Conservation (phyloP, 1,140 invertebrate genomes). For the Eurytemora carolleeae region DNA sequence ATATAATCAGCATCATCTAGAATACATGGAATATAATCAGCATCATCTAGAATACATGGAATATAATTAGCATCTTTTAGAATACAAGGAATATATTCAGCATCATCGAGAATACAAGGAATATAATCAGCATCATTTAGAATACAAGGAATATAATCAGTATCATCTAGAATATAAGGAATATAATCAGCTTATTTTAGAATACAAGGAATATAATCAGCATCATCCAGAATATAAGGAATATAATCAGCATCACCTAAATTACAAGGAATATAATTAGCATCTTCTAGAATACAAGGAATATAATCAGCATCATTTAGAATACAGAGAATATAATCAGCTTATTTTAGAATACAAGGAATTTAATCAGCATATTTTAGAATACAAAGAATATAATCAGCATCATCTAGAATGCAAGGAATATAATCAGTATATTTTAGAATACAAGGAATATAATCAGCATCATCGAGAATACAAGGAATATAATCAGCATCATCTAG, state of each 20-base stretch:
- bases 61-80: slow-evolving; percentile 23
- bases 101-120: slow-evolving; percentile 57
- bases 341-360: too few species aligned
- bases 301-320: slow-evolving; percentile 58
- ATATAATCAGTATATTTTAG: slow-evolving; percentile 23
- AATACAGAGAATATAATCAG: too few species aligned
- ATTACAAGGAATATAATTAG: too few species aligned
- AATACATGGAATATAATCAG: too few species aligned
- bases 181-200: slow-evolving; percentile 23
- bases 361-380: too few species aligned
- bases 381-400: too few species aligned
- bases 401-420: slow-evolving; percentile 57
- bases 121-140: slow-evolving; percentile 23
- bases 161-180: slow-evolving; percentile 57
- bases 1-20: slow-evolving; percentile 23
- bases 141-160: too few species aligned
- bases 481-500: slow-evolving; percentile 23
- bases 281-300: too few species aligned
- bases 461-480: slow-evolving; percentile 57
- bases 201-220: too few species aligned
- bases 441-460: too few species aligned
- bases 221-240: slow-evolving; percentile 57
- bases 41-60: slow-evolving; percentile 57
- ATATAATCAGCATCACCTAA: slow-evolving; percentile 23
- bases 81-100: too few species aligned